Conservation (phyloP, 2,888 invertebrate genomes). For the Macaria liturata region DNA sequence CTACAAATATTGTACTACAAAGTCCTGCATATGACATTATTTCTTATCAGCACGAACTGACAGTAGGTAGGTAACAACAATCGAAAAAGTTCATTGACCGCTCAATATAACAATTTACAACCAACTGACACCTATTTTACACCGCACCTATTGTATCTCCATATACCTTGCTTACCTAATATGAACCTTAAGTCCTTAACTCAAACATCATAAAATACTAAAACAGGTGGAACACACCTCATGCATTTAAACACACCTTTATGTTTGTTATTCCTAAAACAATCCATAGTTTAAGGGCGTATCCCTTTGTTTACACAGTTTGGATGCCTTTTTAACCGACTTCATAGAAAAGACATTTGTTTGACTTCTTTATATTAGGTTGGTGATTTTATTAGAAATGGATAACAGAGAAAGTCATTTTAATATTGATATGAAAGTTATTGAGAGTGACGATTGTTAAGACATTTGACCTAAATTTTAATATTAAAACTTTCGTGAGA, state of each 20-base stretch:
- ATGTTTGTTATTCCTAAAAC: slow-evolving; percentile 14
- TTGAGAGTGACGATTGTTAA: too few species aligned
- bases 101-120: neutral
- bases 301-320: slow-evolving; percentile 14
- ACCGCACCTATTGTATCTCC: slow-evolving; percentile 3
- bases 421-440: too few species aligned
- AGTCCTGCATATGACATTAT: too few species aligned
- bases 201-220: neutral
- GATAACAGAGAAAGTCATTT: too few species aligned
- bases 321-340: slow-evolving; percentile 5
- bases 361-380: too few species aligned
- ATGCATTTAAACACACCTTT: slow-evolving; percentile 22
- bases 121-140: slow-evolving; percentile 12
- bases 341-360: too few species aligned
- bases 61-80: too few species aligned
- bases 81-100: slow-evolving; percentile 4
- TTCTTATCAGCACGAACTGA: too few species aligned
- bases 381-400: too few species aligned
- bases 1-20: too few species aligned
- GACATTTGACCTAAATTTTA: too few species aligned
- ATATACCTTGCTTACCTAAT: neutral
- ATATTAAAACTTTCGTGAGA: too few species aligned
- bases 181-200: slow-evolving; percentile 5
- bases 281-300: slow-evolving; percentile 8
- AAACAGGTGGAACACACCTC: neutral